Evolutionary conservation across 2,113 vertebrate genomes (phyloP).

Genomic region (Heterochromis multidens): DNA sequence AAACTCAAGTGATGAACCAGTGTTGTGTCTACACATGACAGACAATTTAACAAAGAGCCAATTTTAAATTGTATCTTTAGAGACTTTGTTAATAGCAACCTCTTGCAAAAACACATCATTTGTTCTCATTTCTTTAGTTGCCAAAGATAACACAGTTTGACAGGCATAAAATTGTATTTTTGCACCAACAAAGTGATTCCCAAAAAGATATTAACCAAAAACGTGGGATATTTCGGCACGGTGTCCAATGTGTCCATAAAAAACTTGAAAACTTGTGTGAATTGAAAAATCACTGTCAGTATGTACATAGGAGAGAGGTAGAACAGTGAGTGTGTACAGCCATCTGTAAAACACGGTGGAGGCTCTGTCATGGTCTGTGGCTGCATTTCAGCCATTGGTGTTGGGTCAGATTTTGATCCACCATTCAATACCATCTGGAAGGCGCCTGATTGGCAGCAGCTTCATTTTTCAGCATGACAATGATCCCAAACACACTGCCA

Average conservation of each 20-base stretch:
- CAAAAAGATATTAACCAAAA: neutral
- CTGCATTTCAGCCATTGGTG: neutral
- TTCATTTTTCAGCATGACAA: neutral
- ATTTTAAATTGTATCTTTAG: neutral
- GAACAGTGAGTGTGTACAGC: neutral
- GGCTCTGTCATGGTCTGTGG: neutral
- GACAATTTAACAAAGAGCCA: neutral
- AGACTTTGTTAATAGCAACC: too few relatives aligned
- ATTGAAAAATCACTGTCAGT: too few relatives aligned
- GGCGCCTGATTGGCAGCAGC: neutral
- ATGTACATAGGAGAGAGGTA: too few relatives aligned
- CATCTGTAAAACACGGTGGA: neutral
- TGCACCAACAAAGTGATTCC: neutral
- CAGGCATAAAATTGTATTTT: neutral
- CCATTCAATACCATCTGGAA: neutral
- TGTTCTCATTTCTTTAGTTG: neutral
- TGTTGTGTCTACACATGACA: neutral
- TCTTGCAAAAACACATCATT: rapidly evolving
- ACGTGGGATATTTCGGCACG: neutral
- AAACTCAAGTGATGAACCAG: neutral
- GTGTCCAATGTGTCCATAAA: neutral
- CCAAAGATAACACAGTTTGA: neutral
- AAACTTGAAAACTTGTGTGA: too few relatives aligned
- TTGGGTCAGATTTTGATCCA: neutral
- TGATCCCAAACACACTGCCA: neutral